Conservation (phyloP, 2,888 invertebrate species). For the Papilio demoleus region DNA sequence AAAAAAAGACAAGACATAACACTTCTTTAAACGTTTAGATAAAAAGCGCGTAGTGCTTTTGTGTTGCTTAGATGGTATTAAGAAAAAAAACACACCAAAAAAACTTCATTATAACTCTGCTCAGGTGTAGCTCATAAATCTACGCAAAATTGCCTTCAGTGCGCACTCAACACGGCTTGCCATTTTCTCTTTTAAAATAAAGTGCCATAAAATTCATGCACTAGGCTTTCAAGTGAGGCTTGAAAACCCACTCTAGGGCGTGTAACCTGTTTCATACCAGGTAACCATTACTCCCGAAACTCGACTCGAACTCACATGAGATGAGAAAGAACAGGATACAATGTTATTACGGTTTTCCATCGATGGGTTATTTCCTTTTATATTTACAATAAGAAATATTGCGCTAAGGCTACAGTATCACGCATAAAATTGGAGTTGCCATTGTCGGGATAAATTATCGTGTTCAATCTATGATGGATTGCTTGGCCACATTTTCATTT, state of each 20-base stretch:
- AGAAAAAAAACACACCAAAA: constrained; percentile 10
- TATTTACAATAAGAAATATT: too few species aligned
- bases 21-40: too few species aligned
- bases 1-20: not conserved
- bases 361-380: too few species aligned
- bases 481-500: too few species aligned
- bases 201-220: constrained; percentile 37
- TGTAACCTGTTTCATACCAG: constrained; percentile 18
- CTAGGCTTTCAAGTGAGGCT: constrained; percentile 32
- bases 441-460: too few species aligned
- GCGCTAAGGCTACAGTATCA: too few species aligned
- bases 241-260: constrained; percentile 23
- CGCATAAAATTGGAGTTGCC: too few species aligned
- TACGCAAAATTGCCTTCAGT: constrained; percentile 26
- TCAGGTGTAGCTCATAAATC: constrained; percentile 28
- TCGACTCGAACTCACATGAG: constrained; percentile 11
- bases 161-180: constrained; percentile 20
- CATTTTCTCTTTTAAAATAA: constrained; percentile 37
- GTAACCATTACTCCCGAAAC: not conserved
- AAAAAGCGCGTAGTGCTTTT: too few species aligned
- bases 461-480: too few species aligned
- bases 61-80: too few species aligned
- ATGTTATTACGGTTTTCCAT: too few species aligned
- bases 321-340: too few species aligned
- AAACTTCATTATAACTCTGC: not conserved